Evolutionary conservation across 2,797 vertebrate genomes (phyloP), one percentile per base, ranked within the genome.

Genomic region (Hippocampus kuda): DNA sequence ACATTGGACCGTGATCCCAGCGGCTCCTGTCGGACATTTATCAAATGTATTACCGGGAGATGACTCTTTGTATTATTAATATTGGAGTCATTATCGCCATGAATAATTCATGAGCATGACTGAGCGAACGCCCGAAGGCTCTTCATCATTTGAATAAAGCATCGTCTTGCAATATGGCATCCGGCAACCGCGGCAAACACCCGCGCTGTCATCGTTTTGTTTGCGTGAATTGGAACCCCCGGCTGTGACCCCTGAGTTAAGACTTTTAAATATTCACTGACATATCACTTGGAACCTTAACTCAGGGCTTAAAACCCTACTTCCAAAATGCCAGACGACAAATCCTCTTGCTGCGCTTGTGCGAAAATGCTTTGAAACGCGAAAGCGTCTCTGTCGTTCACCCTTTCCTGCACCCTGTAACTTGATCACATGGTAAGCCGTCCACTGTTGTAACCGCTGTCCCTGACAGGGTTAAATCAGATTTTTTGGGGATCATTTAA

Each of bases 21-120:
- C 8, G 59, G 59, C 59, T 22, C 59, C 59, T 61, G 59, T 61
- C 27, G 10, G 18, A 61, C 59, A 34, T 61, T 61, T 20, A 38
- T 26, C 30, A 38, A 18, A 8, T 8, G 30, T 34, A 20, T 8
- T 38, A 38, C 30, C 26, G n/a, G 34, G 27, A 34, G 59, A 38
- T 61, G 30, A 18, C 59, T 61, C 59, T 38, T 61, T 61, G 30
- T 20, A 61, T 61, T 34, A 61, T 61, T 34, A 63, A 63, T 63
- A 63, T 63, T 22, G n/a, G 61, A 42, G 20, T 63, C 61, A 63
- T 42, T 22, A 12, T 22, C 3, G 13, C 61, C 41, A 63, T 63
- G 38, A 63, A 63, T 63, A 42, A 63, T 63, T 63, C 34, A 63
- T 63, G 38, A n/a, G 38, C 34, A 20, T 12, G 34, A 42, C 22